phyloP scores from a whole-genome alignment of 2,888 invertebrate genomes.

The Agapetus fuscipes region DNA sequence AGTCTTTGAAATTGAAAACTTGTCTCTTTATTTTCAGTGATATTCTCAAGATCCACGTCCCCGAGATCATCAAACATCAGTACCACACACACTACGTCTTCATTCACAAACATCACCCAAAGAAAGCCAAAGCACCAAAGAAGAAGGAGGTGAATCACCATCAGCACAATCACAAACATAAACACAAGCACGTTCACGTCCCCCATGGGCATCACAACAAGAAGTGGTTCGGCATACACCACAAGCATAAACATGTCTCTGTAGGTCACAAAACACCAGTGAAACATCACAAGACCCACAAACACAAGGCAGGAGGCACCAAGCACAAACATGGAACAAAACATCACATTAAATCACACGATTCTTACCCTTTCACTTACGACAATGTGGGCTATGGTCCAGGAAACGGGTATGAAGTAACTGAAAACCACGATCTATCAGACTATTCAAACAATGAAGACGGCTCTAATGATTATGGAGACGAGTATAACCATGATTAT shows the following conservation, averaged over 20 bases:
- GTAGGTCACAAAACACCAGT: slow-evolving; percentile 3
- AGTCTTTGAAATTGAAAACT: too few relatives aligned
- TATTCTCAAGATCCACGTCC: slow-evolving; percentile 48
- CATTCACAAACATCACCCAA: slow-evolving; percentile 37
- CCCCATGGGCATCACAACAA: slow-evolving; percentile 23
- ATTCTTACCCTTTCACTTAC: slow-evolving; percentile 30
- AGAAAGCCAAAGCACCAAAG: slow-evolving; percentile 7
- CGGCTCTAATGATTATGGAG: slow-evolving; percentile 22
- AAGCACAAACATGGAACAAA: slow-evolving; percentile 16
- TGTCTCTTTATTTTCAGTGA: slow-evolving; percentile 33
- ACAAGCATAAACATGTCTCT: slow-evolving; percentile 7
- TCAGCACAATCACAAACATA: slow-evolving; percentile 40
- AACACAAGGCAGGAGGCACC: slow-evolving; percentile 21
- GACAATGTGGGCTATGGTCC: slow-evolving; percentile 26
- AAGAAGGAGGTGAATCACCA: slow-evolving; percentile 22
- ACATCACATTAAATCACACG: slow-evolving; percentile 14
- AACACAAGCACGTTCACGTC: slow-evolving; percentile 25
- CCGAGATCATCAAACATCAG: slow-evolving; percentile 50
- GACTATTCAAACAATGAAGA: slow-evolving; percentile 37
- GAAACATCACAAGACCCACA: slow-evolving; percentile 3
- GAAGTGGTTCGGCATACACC: slow-evolving; percentile 20
- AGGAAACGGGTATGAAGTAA: slow-evolving; percentile 41
- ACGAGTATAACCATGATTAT: neutral
- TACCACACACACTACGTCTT: slow-evolving; percentile 51
- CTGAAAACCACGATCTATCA: slow-evolving; percentile 35